These are phyloP conservation scores for Zophobas atratus DNA, from an alignment of 1,140 invertebrate species.

Conservation along the genomic window DNA sequence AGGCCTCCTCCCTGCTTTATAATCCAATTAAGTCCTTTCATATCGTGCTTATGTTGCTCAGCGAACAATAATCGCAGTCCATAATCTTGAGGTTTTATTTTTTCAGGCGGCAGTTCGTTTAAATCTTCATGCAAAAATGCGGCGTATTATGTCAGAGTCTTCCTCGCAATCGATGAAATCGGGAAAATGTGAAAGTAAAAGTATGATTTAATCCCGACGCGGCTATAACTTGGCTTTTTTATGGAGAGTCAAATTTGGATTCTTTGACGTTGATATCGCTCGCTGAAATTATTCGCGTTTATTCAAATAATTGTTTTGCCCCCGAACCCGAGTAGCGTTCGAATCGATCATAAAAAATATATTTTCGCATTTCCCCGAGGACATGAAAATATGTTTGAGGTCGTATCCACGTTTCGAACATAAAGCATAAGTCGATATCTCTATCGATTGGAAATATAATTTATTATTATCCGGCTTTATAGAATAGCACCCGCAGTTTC, in stretches of 20 bases:
- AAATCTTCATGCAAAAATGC: background rate
- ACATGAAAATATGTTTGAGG: slow-evolving; percentile 45
- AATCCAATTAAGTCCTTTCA: slow-evolving; percentile 47
- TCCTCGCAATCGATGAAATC: background rate
- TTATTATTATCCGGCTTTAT: slow-evolving; percentile 55
- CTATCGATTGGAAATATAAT: slow-evolving; percentile 52
- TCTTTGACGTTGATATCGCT: background rate
- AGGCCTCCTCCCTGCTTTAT: slow-evolving; percentile 32
- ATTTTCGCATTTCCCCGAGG: slow-evolving; percentile 29
- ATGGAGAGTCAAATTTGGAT: background rate
- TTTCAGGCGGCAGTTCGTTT: background rate
- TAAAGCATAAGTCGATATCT: slow-evolving; percentile 53
- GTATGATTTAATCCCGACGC: background rate
- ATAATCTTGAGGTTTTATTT: slow-evolving; percentile 18
- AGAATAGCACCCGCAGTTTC: slow-evolving; percentile 50
- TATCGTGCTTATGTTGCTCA: slow-evolving; percentile 18
- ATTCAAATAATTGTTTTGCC: slow-evolving; percentile 14
- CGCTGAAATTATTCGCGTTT: background rate
- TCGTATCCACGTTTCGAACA: slow-evolving; percentile 50
- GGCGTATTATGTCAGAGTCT: background rate
- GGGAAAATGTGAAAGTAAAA: background rate
- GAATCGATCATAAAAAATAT: slow-evolving; percentile 36
- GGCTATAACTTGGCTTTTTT: background rate
- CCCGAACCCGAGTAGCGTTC: background rate
- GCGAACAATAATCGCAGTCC: slow-evolving; percentile 8